Percentiles rank a stretch among this genome's conserved stretches.
Conservation (phyloP, 1,140 invertebrate species). For the Drosophila fuyamai region DNA sequence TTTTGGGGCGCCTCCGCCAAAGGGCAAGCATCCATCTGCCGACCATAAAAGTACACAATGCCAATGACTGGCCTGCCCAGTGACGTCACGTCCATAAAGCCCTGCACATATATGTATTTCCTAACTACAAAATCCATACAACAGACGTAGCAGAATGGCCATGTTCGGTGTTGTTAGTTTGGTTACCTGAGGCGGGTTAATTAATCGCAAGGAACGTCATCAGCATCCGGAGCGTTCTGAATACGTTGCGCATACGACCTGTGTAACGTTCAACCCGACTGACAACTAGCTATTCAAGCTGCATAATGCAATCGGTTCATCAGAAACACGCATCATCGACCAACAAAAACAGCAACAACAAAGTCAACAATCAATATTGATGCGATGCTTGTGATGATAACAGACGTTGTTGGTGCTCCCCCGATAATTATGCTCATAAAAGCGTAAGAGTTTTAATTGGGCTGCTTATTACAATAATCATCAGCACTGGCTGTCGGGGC, state of each 20-base stretch:
- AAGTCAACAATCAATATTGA: conserved; percentile 43
- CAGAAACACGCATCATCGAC: conserved; percentile 43
- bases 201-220: conserved; percentile 57
- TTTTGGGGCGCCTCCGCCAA: conserved; percentile 45
- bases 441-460: conserved; percentile 80
- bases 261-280: conserved; percentile 12
- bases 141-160: conserved; percentile 30
- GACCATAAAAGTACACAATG: conserved; percentile 30
- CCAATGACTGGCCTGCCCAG: conserved; percentile 21
- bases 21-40: conserved; percentile 51
- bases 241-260: conserved; percentile 55
- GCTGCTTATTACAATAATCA: conserved; percentile 70
- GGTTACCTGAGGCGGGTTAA: conserved; percentile 36
- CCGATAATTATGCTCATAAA: conserved; percentile 65
- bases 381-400: conserved; percentile 20
- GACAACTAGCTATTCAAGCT: conserved; percentile 22
- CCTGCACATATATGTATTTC: conserved; percentile 5
- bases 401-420: background rate
- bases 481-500: conserved; percentile 30
- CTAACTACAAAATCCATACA: conserved; percentile 42
- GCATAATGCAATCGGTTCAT: conserved; percentile 59
- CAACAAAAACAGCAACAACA: conserved; percentile 24
- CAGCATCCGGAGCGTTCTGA: conserved; percentile 9
- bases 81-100: conserved; percentile 53
- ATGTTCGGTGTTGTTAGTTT: conserved; percentile 17